These are phyloP conservation scores for Pyrrhura leucotis DNA, from an alignment of 2,797 vertebrate species.

Conservation along the genomic window DNA sequence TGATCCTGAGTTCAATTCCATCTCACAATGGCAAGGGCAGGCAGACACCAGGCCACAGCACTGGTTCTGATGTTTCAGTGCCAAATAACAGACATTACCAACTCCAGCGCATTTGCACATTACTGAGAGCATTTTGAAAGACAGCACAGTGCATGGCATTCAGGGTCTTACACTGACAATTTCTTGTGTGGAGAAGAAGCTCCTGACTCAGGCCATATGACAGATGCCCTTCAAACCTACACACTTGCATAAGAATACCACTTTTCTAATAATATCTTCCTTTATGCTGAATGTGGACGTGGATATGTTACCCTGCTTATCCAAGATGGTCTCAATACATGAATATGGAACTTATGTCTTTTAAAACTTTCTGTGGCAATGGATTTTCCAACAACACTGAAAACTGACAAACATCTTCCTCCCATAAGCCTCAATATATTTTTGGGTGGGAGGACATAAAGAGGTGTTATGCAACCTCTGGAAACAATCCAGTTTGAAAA, in stretches of 20 bases:
- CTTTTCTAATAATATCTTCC: neutral
- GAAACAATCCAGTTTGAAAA: conserved; percentile 6
- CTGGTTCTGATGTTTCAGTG: neutral
- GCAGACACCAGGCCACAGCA: neutral
- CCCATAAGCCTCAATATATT: neutral
- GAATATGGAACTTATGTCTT: neutral
- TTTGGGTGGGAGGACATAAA: conserved; percentile 12
- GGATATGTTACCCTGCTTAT: neutral
- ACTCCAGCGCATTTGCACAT: neutral
- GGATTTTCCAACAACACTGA: neutral
- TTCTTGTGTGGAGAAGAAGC: neutral
- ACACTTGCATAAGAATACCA: neutral
- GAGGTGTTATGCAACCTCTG: conserved; percentile 33
- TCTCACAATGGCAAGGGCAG: neutral
- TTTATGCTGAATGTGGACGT: neutral
- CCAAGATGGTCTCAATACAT: neutral
- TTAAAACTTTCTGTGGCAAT: neutral
- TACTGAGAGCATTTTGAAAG: neutral
- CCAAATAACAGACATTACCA: neutral
- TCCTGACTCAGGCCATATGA: neutral
- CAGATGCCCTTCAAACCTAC: neutral
- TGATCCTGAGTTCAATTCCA: neutral
- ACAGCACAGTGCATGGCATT: neutral
- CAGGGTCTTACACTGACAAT: neutral
- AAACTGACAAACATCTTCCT: conserved; percentile 20